Evolutionary conservation across 2,113 vertebrate genomes (phyloP), one percentile per base, ranked within the genome.

Genomic region (Cebidichthys violaceus): DNA sequence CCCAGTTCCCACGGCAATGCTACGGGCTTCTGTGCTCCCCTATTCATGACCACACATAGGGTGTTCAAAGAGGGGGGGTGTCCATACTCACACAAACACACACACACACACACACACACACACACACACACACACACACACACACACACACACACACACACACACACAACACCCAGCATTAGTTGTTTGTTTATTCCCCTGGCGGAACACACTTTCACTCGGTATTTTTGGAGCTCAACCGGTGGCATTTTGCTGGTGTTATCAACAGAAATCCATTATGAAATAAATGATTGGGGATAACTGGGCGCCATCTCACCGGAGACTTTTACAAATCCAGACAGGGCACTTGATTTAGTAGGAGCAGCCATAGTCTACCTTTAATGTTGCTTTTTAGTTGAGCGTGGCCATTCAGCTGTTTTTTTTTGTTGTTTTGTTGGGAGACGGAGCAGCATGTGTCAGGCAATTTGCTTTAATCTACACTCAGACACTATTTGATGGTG

Each of bases 1-100:
- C 81, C 86, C 83, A 81, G 89, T 95, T 94, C 93, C 92, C 94
- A 94, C 91, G 86, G 89, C 75, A 13, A 85, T 81, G 72, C 73
- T 77, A 77, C 83, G 79, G 86, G 77, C 83, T 69, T 77, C 80
- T 76, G 27, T 43, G 41, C 82, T 77, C 54, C 84, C 85, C 35
- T 84, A 76, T 85, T 90, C 90, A 85, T 72, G 80, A 79, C 86
- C 88, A 90, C 92, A 92, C 92, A 90, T 81, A 87, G 66, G 83
- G 47, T 75, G 70, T 86, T 82, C 47, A 66, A 31, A 31, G 27
- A 70, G 86, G 82, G 73, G 18, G 47, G 43, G 45, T 9, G 66
- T 79, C 75, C 69, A 77, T 71, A 90, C 41, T 18, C 20, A 70
- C 72, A 54, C 45, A n/a, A n/a, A 47, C 45, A 47, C 15, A 47